These are phyloP conservation scores for Drosophila stalkeri DNA, from an alignment of 2,888 invertebrate species.

Conservation along the genomic window DNA sequence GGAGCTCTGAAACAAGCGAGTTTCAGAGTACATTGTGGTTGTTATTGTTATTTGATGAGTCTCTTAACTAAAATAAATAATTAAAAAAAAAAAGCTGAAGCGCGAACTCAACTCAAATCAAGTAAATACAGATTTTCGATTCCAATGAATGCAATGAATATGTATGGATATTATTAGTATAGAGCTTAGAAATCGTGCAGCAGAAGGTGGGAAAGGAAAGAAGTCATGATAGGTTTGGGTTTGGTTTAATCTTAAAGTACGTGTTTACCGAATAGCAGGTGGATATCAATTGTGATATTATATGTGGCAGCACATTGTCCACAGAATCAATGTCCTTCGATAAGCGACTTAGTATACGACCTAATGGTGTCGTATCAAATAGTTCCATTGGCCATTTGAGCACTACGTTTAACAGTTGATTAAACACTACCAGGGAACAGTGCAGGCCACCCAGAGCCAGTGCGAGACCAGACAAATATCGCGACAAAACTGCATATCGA, in stretches of 20 bases:
- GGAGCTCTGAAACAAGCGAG: conserved; percentile 42
- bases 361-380: conserved; percentile 92
- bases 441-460: conserved; percentile 85
- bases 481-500: conserved; percentile 78
- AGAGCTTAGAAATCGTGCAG: not conserved
- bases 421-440: conserved; percentile 88
- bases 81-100: conserved; percentile 38
- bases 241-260: conserved; percentile 8
- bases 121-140: conserved; percentile 54
- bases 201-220: no score
- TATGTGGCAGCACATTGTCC: conserved; percentile 86
- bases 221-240: not conserved
- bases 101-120: conserved; percentile 61
- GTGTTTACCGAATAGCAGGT: conserved; percentile 86
- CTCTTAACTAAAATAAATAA: not conserved
- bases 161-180: conserved; percentile 1
- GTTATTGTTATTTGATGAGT: conserved; percentile 4
- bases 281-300: conserved; percentile 83
- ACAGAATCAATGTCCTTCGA: conserved; percentile 87
- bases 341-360: conserved; percentile 90
- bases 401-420: conserved; percentile 87
- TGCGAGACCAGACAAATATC: conserved; percentile 83
- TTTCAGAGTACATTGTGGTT: conserved; percentile 39
- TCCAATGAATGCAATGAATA: conserved; percentile 12
- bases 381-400: conserved; percentile 90